Evolutionary conservation across 2,113 vertebrate genomes (phyloP), one percentile per base, ranked within the genome.

Genomic region (Lipotes vexillifer): DNA sequence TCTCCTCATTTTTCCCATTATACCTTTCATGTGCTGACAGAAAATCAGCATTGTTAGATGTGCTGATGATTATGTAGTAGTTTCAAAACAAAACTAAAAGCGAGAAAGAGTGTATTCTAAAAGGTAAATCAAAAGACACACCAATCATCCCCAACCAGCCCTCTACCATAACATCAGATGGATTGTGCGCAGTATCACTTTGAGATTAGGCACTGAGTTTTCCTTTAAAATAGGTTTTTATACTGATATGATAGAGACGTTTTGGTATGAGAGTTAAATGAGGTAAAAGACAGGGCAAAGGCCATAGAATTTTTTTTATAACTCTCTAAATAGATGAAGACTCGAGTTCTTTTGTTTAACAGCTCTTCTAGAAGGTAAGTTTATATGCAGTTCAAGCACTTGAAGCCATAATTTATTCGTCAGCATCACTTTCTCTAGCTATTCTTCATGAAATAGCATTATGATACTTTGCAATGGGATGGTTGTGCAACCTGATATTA

Each of bases 401-500:
- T 84, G 38, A 96, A 81, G 61, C 15, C 3, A 33, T 75, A 93
- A 90, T 96, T 93, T 95, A 90, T 97, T 92, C 21, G 0, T 88
- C 91, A 97, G 86, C 59, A 52, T 92, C 13, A 27, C 69, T 92
- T 96, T 96, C 57, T 90, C 65, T 59, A 77, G 46, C 66, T 96
- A 17, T 81, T 97, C 82, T 96, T 95, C 52, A 72, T 92, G 71
- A 93, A 95, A 92, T 66, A 93, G 31, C 89, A 84, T 90, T 86
- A 36, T 61, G 72, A 80, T 74, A n/a, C 81, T 84, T 69, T 59
- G 74, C 91, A 93, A 49, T 23, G 36, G 82, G 74, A 90, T 95
- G 74, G 96, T 74, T 96, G 20, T 29, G 65, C 74, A 87, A 82
- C 65, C n/a, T 94, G 69, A 68, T 96, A 95, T 68, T 90, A 86